These are phyloP conservation scores for Nineta flava DNA, from an alignment of 2,888 invertebrate genomes.

Conservation along the genomic window DNA sequence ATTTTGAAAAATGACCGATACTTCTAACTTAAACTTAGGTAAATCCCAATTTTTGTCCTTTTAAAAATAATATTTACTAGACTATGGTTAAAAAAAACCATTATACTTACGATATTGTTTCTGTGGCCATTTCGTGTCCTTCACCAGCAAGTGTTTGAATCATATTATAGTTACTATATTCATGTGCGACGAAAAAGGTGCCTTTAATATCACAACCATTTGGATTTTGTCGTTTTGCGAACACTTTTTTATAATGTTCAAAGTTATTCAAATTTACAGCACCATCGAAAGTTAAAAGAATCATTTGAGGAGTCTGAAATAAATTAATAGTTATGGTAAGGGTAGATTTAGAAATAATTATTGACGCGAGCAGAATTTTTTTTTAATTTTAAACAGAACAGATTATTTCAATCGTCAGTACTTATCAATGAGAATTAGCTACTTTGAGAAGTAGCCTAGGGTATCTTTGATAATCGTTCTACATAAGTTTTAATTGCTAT, in stretches of 20 bases:
- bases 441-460: no score
- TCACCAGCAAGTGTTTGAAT: constrained; percentile 76
- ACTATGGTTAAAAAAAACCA: not conserved
- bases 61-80: no score
- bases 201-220: constrained; percentile 79
- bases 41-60: no score
- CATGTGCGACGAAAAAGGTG: constrained; percentile 87
- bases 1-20: no score
- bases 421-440: no score
- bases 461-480: no score
- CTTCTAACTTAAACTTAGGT: no score
- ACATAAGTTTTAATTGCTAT: no score
- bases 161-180: constrained; percentile 85
- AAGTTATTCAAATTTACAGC: constrained; percentile 86
- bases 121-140: constrained; percentile 70
- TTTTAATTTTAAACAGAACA: no score
- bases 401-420: no score
- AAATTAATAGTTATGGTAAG: not conserved
- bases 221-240: constrained; percentile 68
- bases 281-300: constrained; percentile 82
- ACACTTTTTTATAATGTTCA: constrained; percentile 73
- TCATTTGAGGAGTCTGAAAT: constrained; percentile 80
- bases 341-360: not conserved
- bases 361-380: no score
- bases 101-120: constrained; percentile 51